Evolutionary conservation across 2,888 invertebrate species (phyloP).

Genomic region (Pristionchus fissidentatus): DNA sequence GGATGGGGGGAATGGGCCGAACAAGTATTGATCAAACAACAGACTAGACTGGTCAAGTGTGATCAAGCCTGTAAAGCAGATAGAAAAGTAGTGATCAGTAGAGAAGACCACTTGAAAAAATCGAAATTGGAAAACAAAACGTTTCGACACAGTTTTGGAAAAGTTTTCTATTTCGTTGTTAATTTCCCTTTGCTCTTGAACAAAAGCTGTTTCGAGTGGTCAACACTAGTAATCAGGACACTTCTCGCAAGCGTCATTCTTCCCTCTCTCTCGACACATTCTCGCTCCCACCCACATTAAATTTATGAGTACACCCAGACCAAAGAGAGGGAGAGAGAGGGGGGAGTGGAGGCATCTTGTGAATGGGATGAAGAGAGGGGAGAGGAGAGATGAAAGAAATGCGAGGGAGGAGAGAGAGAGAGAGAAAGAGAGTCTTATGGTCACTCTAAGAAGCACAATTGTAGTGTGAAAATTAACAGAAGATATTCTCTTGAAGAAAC

Average conservation of each 20-base stretch:
- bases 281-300: constrained; percentile 29
- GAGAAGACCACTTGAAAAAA: too few relatives aligned
- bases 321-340: constrained; percentile 8
- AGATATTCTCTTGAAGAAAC: too few relatives aligned
- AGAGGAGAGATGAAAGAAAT: neutral
- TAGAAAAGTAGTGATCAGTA: too few relatives aligned
- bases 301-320: constrained; percentile 13
- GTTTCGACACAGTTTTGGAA: neutral
- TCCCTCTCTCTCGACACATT: neutral
- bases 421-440: neutral
- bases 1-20: neutral
- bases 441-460: neutral
- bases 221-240: too few relatives aligned
- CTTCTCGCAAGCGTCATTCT: too few relatives aligned
- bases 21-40: neutral
- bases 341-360: neutral
- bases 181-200: neutral
- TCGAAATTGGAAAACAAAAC: neutral
- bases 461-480: neutral
- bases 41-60: too few relatives aligned
- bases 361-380: neutral
- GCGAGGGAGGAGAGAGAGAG: neutral
- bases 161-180: neutral
- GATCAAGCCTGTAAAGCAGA: too few relatives aligned
- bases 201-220: too few relatives aligned